Percentiles rank a stretch among this genome's conserved stretches.
phyloP scores from a whole-genome alignment of 2,888 invertebrate genomes.

The Melieria crassipennis region DNA sequence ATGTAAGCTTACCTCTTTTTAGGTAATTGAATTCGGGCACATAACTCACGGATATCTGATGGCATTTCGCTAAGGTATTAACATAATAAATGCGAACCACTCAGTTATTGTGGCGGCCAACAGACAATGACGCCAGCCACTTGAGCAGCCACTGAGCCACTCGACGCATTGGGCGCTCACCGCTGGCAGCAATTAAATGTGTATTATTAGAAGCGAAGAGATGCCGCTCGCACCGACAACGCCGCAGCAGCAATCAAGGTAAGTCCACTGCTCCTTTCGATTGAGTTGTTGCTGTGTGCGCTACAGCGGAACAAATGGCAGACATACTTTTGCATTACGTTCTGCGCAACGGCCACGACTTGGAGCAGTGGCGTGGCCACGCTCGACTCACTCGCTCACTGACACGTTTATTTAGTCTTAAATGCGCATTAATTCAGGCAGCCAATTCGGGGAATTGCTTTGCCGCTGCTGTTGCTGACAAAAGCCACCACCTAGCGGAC shows the following conservation, averaged over 20 bases:
- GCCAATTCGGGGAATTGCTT: conserved; percentile 24
- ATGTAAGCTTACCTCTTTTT: conserved; percentile 24
- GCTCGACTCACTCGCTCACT: conserved; percentile 17
- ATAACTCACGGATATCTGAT: conserved; percentile 10
- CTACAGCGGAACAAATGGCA: conserved; percentile 11
- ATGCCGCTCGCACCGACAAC: too few species aligned
- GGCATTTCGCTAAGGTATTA: conserved; percentile 13
- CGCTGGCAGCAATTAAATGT: too few species aligned
- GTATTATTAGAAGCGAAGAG: too few species aligned
- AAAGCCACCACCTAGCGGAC: conserved; percentile 36
- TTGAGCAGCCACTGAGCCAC: too few species aligned
- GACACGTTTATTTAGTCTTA: conserved; percentile 43
- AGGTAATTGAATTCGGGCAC: conserved; percentile 29
- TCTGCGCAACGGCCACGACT: not conserved
- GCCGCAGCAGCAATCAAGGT: conserved; percentile 10
- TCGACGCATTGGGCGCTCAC: too few species aligned
- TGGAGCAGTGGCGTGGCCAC: not conserved
- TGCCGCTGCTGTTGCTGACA: conserved; percentile 27
- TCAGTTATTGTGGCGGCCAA: conserved; percentile 7
- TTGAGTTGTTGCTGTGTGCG: not conserved
- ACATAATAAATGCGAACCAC: conserved; percentile 22
- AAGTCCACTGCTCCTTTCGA: not conserved
- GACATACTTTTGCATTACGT: not conserved
- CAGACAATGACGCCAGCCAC: too few species aligned
- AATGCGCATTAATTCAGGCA: conserved; percentile 49